Percentiles rank a stretch among this genome's conserved stretches.
Conservation (phyloP, 2,797 vertebrate genomes). For the Acanthis flammea region DNA sequence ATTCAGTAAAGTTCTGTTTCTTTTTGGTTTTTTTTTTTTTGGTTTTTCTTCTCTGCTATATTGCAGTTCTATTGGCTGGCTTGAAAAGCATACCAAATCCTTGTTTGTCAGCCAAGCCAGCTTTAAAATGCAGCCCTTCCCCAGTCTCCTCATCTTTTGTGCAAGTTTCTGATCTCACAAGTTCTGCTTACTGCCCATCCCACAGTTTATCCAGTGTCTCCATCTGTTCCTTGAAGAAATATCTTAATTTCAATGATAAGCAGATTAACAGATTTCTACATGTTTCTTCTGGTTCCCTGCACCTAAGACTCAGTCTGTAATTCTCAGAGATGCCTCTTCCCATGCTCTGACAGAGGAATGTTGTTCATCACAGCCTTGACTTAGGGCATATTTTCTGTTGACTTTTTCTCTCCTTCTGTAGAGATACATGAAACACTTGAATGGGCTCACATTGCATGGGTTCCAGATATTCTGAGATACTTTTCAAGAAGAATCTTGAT, state of each 20-base stretch:
- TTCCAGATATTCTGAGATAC: slow-evolving; percentile 5
- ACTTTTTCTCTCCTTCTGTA: background rate
- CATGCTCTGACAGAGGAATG: background rate
- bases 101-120: background rate
- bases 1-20: background rate
- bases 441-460: background rate
- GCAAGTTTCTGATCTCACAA: background rate
- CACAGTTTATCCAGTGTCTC: background rate
- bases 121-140: background rate
- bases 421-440: background rate
- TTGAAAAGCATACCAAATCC: background rate
- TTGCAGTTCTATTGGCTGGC: background rate
- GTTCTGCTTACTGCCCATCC: background rate
- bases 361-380: background rate
- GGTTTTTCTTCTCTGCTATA: background rate
- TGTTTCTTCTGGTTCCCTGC: background rate
- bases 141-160: background rate
- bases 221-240: slow-evolving; percentile 1
- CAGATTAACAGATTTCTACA: background rate
- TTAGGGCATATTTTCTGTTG: background rate
- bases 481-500: background rate
- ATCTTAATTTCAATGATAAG: background rate
- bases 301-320: background rate
- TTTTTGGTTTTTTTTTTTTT: background rate
- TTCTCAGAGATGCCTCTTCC: background rate